Evolutionary conservation across 1,140 invertebrate species (phyloP), one percentile per base, ranked within the genome.

Genomic region (Sipha flava): DNA sequence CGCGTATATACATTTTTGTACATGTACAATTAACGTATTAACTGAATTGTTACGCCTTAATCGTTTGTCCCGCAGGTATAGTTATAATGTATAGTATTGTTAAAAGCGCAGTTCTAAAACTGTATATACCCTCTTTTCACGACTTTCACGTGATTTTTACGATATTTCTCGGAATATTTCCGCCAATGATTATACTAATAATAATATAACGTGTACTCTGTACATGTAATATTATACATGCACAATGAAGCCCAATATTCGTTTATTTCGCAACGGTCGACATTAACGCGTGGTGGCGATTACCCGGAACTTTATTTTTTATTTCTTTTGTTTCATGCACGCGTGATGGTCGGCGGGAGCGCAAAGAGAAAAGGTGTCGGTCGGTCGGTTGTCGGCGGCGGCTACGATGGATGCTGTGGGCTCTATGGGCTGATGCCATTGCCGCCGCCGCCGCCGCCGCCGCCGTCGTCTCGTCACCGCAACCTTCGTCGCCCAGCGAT

Each of bases 241-340:
- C 40, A 34, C 21, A 23, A 31, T 21, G 40, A 66, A 43, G 21
- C 5, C n/a, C 62, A 21, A 66, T 40, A n/a, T n/a, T 40, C 21
- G 62, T 66, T 66, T 23, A 66, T 43, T 43, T 5, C n/a, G 23
- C 34, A 21, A 26, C 62, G 21, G 7, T n/a, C n/a, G n/a, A n/a
- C 31, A 31, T 18, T 62, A 62, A 62, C 34, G 59, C 10, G 21
- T 12, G 34, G 34, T 12, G 3, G 34, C 37, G 37, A 66, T 16
- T 66, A 43, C 40, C 66, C 40, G 66, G 66, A 70, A 66, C 34
- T 66, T 70, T 45, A 23, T 45, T 49, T 49, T 49, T 68, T 68
- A 26, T 45, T 70, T 49, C n/a, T 49, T 70, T 9, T 14, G 23
- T 70, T 9, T n/a, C n/a, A n/a, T n/a, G n/a, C n/a, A n/a, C 16